phyloP scores from a whole-genome alignment of 2,797 vertebrate genomes.

The Percopsis omiscomaycus region DNA sequence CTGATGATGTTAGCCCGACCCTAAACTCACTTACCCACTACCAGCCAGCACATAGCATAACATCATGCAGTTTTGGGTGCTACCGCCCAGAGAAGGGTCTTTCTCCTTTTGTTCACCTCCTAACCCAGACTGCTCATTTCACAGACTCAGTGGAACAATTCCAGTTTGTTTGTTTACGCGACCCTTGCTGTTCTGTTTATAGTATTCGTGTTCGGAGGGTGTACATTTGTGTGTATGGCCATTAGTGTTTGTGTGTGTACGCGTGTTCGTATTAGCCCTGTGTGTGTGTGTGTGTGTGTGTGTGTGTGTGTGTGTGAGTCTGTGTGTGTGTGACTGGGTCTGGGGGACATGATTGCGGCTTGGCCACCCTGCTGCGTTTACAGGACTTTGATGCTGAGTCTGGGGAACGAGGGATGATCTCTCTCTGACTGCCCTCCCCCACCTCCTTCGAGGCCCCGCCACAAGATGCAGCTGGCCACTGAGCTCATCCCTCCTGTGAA shows the following conservation, averaged over 20 bases:
- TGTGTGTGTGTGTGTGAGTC: conserved; percentile 8
- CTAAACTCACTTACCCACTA: too few relatives aligned
- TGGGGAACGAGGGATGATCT: conserved; percentile 58
- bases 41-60: conserved; percentile 4
- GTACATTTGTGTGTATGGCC: neutral
- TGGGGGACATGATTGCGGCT: conserved; percentile 57
- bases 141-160: conserved; percentile 36
- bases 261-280: neutral
- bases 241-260: conserved; percentile 1
- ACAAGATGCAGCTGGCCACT: conserved; percentile 69
- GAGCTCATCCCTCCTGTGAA: conserved; percentile 58
- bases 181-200: conserved; percentile 10
- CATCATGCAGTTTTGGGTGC: neutral
- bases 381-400: conserved; percentile 65
- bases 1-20: too few relatives aligned
- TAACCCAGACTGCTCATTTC: conserved; percentile 26
- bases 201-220: conserved; percentile 8
- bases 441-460: conserved; percentile 35
- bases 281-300: conserved; percentile 6
- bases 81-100: conserved; percentile 2
- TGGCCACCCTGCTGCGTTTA: conserved; percentile 71
- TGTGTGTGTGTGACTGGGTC: conserved; percentile 26
- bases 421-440: conserved; percentile 32
- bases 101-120: conserved; percentile 16
- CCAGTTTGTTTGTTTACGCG: conserved; percentile 30